Conservation (phyloP, 2,113 vertebrate species). For the Stercorarius parasiticus region DNA sequence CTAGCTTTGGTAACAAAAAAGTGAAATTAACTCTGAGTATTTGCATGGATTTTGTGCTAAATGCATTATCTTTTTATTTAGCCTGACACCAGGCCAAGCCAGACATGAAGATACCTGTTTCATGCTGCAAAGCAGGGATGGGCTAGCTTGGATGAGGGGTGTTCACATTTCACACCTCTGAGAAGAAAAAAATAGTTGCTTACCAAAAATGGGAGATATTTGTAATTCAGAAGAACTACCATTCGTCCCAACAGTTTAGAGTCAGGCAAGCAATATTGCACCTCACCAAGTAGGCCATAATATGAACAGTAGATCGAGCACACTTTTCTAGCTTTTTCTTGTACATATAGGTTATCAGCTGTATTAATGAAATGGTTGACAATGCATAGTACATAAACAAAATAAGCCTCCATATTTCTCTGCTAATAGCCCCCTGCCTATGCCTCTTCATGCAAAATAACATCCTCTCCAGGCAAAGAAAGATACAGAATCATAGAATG, state of each 20-base stretch:
- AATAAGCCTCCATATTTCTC: neutral
- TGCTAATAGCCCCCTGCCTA: neutral
- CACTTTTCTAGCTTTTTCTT: neutral
- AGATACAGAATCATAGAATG: neutral
- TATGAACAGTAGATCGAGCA: neutral
- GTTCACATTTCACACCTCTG: neutral
- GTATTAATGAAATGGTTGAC: neutral
- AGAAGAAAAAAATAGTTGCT: neutral
- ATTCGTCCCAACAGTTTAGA: neutral
- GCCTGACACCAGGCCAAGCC: neutral
- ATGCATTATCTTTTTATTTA: neutral
- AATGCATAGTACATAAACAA: neutral
- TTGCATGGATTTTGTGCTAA: neutral
- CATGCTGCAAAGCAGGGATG: neutral
- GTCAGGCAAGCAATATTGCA: neutral
- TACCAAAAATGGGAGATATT: neutral
- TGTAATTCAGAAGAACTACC: neutral
- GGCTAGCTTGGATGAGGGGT: neutral
- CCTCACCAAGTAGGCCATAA: neutral
- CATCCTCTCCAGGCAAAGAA: neutral
- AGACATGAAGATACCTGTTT: neutral
- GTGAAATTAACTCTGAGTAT: neutral
- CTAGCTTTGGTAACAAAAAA: neutral
- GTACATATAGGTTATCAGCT: neutral
- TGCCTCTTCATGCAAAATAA: neutral